Base-by-base conservation (phyloP, 1,140 invertebrate species). In the Hycleus cichorii region DNA sequence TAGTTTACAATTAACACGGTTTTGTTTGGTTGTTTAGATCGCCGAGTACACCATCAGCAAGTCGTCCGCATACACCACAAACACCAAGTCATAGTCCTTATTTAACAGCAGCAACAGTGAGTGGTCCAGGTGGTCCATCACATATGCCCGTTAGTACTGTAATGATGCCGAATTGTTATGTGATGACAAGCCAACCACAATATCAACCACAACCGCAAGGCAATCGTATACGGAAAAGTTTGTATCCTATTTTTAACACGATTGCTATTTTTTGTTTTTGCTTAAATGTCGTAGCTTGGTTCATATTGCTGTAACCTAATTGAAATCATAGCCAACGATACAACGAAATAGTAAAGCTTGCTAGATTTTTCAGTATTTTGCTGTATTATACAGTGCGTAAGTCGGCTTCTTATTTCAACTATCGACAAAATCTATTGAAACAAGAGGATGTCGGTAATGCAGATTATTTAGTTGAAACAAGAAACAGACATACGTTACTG, bases 51-150 rank as follows among this genome's bases (percentile, higher is more conserved):
- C 83, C 83, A 38, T 83, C 81, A 25, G 82, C 82, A 49, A 82
- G 77, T 67, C 80, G 90, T 44, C 89, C 90, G 25, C 89, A 92
- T 69, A 93, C 90, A 8, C 91, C 90, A 32, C 89, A 90, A 71
- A 92, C 90, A 25, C 89, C 89, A 12, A 86, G 76, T 73, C 67
- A 62, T 62, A 69, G 60, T 61, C 68, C 70, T 7, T 74, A 70
- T 50, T 72, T 69, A 25, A 59, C 69, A 11, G 48, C 69, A 11
- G 48, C 68, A 40, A 58, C 67, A 26, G 57, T 67, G 4, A 67
- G 67, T 11, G 62, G 65, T n/a, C 65, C 65, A 5, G 65, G 62
- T 18, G 67, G 64, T 25, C 68, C 68, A 32, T 76, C 75, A 71
- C 62, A 59, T 38, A 70, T 78, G 39, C 71, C 77, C 6, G 32